These are phyloP conservation scores for Vanessa atalanta DNA, from an alignment of 1,140 invertebrate species.

Conservation along the genomic window DNA sequence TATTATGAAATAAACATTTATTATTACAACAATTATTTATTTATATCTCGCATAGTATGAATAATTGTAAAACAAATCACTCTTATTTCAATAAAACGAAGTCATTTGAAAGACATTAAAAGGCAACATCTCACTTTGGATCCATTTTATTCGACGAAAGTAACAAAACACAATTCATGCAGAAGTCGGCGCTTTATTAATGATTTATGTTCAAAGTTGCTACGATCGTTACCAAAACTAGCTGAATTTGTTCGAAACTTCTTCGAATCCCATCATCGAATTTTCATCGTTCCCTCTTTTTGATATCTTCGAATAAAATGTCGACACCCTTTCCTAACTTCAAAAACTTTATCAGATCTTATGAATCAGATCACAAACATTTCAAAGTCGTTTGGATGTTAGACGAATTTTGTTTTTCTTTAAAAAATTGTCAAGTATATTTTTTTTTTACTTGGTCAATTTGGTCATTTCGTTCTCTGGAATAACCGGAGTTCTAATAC, in stretches of 20 bases:
- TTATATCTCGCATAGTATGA: no score
- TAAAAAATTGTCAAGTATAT: background rate
- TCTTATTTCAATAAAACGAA: no score
- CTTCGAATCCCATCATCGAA: constrained; percentile 26
- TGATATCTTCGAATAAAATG: constrained; percentile 34
- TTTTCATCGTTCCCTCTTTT: constrained; percentile 30
- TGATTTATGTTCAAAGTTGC: constrained; percentile 37
- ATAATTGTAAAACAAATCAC: no score
- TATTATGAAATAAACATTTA: no score
- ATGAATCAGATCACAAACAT: constrained; percentile 17
- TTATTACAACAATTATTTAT: no score
- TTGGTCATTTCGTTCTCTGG: no score
- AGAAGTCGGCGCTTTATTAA: constrained; percentile 11
- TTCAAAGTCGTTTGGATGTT: constrained; percentile 10
- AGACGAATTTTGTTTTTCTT: constrained; percentile 1
- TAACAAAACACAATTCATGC: constrained; percentile 9
- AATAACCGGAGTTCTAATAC: no score
- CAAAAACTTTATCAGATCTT: constrained; percentile 9
- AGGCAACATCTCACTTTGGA: background rate
- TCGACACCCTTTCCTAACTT: constrained; percentile 22
- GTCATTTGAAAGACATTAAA: background rate
- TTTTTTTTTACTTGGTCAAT: background rate
- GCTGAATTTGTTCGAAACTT: constrained; percentile 38
- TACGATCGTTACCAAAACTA: constrained; percentile 34
- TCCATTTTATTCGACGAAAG: background rate